Evolutionary conservation across 1,140 invertebrate genomes (phyloP).

Genomic region (Diachasma alloeum): DNA sequence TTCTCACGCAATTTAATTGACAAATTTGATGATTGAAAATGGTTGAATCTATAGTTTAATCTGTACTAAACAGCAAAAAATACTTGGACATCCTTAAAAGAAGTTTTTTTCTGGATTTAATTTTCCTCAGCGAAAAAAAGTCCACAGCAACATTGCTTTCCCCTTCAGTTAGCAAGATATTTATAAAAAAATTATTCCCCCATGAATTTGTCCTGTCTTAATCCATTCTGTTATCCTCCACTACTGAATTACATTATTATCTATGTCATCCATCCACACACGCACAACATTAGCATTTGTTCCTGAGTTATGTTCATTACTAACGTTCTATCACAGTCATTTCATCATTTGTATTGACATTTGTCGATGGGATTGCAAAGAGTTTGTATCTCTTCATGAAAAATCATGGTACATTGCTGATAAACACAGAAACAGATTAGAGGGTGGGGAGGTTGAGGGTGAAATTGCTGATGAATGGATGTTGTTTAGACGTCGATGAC

Average conservation of each 20-base stretch:
- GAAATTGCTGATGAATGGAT: conserved; percentile 24
- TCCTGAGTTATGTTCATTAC: conserved; percentile 8
- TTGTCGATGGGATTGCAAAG: not conserved
- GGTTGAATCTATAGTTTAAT: no score
- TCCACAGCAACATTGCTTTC: no score
- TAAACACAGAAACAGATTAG: conserved; percentile 10
- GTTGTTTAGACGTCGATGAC: conserved; percentile 92
- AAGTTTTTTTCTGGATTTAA: no score
- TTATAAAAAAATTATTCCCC: not conserved
- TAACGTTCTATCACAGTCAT: not conserved
- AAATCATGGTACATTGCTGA: not conserved
- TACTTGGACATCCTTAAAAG: no score
- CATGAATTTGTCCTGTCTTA: not conserved
- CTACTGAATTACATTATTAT: conserved; percentile 13
- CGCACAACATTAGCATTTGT: not conserved
- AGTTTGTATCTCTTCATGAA: not conserved
- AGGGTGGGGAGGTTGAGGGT: not conserved
- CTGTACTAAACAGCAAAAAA: no score
- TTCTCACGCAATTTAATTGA: no score
- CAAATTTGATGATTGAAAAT: no score
- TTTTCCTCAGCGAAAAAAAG: no score
- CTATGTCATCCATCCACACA: conserved; percentile 1
- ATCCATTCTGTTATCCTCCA: not conserved
- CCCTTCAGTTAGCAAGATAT: no score
- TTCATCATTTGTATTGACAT: not conserved